A percentile compares a stretch with the other conserved stretches of the same genome.
These are phyloP conservation scores for Lineus longissimus DNA, from an alignment of 1,140 invertebrate species.

Conservation along the genomic window DNA sequence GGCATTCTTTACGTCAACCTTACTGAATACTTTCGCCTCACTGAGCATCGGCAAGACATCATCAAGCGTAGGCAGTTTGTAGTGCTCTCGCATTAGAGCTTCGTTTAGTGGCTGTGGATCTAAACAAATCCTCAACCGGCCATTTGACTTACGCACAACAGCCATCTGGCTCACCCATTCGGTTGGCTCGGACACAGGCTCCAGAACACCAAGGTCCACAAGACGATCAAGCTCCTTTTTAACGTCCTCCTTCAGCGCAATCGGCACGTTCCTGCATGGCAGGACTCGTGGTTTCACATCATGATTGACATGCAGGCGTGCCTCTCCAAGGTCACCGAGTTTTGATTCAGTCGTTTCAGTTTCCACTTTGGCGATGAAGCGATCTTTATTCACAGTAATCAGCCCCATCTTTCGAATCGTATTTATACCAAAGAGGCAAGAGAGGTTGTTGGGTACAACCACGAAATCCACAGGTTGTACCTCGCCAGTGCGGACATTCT, in stretches of 20 bases:
- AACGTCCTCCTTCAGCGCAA: not conserved
- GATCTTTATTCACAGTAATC: too few relatives aligned
- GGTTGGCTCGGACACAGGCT: not conserved
- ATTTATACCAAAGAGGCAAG: not conserved
- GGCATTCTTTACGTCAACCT: too few relatives aligned
- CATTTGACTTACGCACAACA: too few relatives aligned
- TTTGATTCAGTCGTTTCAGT: too few relatives aligned
- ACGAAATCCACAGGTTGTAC: not conserved
- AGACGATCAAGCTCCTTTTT: not conserved
- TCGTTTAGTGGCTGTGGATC: conserved; percentile 25
- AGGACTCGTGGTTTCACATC: too few relatives aligned
- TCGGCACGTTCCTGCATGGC: too few relatives aligned
- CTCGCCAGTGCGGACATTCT: too few relatives aligned
- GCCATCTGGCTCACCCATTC: too few relatives aligned
- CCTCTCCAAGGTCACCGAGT: too few relatives aligned
- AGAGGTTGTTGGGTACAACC: not conserved
- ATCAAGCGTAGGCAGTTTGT: conserved; percentile 20
- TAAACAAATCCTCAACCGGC: conserved; percentile 17
- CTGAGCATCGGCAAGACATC: too few relatives aligned
- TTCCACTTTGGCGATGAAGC: not conserved
- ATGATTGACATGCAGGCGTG: too few relatives aligned
- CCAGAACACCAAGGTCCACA: not conserved
- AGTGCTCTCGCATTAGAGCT: conserved; percentile 26
- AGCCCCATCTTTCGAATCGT: not conserved
- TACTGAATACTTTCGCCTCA: too few relatives aligned